Evolutionary conservation across 23 tunicate genomes (phyloP), one percentile per base, ranked within the genome.

Genomic region (Trididemnum miniatum): DNA sequence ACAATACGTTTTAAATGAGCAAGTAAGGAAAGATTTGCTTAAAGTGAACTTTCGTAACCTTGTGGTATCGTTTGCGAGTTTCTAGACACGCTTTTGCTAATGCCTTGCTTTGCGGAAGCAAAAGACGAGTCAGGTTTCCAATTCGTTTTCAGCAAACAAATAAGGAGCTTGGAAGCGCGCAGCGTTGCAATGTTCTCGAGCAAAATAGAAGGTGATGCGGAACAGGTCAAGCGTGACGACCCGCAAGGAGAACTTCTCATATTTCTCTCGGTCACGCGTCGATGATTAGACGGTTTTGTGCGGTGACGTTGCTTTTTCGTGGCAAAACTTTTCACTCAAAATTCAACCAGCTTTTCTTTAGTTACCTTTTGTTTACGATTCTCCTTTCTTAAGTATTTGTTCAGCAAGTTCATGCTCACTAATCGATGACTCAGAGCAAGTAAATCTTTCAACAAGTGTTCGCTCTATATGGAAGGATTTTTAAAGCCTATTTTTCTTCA

Each of bases 211-310:
- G n/a, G n/a, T n/a, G n/a, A n/a, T 15, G 12, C 79, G 9, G 4
- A 31, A 28, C 66, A 25, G 29, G 82, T 77, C 82, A 77, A 24
- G 30, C 36, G 82, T 52, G 67, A 77, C 82, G 54, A 57, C 65
- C 82, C 25, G 25, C n/a, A 20, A 77, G 26, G 35, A 28, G 3
- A 23, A 5, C 75, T 67, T 29, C 2, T 77, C 35, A 27, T 3
- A 29, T 27, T 51, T 28, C 35, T 77, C 67, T 77, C 37, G 30
- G 82, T 77, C 38, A 77, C 67, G 39, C 82, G 20, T 54, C 37
- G 75, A 24, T 32, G 75, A 5, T 29, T 69, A n/a, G n/a, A n/a
- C n/a, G n/a, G n/a, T n/a, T n/a, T n/a, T n/a, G n/a, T n/a, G n/a
- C n/a, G n/a, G n/a, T n/a, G n/a, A n/a, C n/a, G n/a, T n/a, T n/a